These are phyloP conservation scores for Amphiprion percula DNA, from an alignment of 2,113 vertebrate species.

Conservation along the genomic window DNA sequence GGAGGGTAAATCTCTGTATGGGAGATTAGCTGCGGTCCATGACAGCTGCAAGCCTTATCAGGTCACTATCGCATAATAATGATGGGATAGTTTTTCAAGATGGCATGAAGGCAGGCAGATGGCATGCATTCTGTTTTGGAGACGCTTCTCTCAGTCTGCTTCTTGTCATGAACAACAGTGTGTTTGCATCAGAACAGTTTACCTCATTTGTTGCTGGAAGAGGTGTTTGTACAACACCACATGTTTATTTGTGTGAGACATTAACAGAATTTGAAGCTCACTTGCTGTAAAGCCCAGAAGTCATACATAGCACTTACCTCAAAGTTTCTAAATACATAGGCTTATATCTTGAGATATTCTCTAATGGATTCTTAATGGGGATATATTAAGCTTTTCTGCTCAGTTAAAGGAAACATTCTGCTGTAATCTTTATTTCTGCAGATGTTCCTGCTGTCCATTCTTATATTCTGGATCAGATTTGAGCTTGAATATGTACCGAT, in stretches of 20 bases:
- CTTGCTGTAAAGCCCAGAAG: neutral
- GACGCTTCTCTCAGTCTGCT: neutral
- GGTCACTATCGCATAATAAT: conserved; percentile 27
- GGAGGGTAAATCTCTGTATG: conserved; percentile 11
- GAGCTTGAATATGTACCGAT: no score
- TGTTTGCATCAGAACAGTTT: neutral
- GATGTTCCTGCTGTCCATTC: no score
- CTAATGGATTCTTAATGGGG: no score
- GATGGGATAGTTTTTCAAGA: conserved; percentile 25
- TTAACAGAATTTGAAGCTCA: neutral
- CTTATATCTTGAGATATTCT: neutral
- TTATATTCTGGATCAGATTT: no score
- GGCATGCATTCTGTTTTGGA: neutral
- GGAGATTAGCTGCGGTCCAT: conserved; percentile 36
- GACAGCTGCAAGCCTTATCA: conserved; percentile 53
- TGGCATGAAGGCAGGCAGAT: conserved; percentile 1
- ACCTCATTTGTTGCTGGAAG: conserved; percentile 23
- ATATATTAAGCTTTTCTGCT: no score
- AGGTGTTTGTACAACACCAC: conserved; percentile 4
- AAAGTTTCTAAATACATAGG: no score
- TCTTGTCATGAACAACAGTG: conserved; percentile 11
- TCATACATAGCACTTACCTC: neutral
- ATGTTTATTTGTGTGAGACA: neutral
- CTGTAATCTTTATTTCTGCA: no score
- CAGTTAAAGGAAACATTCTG: no score